These are phyloP conservation scores for Popillia japonica DNA, from an alignment of 1,140 invertebrate genomes.

Conservation along the genomic window DNA sequence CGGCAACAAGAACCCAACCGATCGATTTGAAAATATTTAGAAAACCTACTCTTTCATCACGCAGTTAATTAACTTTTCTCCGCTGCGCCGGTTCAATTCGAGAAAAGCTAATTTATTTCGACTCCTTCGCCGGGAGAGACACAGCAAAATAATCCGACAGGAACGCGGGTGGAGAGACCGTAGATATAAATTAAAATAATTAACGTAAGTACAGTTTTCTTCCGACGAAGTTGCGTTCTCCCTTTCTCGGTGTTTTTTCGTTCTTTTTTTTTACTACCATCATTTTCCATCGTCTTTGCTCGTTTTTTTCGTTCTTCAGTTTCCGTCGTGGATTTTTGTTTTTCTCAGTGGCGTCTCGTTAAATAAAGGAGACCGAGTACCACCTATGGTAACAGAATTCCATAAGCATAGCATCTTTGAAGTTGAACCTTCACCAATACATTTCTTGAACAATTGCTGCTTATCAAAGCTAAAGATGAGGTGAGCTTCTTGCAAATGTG, in stretches of 20 bases:
- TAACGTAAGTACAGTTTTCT: conserved; percentile 29
- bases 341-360: not conserved
- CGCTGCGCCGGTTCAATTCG: conserved; percentile 8
- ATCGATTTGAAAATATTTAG: conserved; percentile 30
- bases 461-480: no score
- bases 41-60: conserved; percentile 10
- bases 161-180: not conserved
- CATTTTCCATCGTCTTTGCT: not conserved
- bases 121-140: not conserved
- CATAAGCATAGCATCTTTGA: no score
- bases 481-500: no score
- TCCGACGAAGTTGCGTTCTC: not conserved
- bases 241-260: not conserved
- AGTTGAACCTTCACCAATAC: no score
- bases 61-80: conserved; percentile 37
- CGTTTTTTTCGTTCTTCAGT: not conserved
- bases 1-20: not conserved
- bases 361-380: not conserved
- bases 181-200: conserved; percentile 38
- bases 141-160: conserved; percentile 33
- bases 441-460: no score
- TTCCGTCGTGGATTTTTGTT: not conserved
- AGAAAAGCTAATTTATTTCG: conserved; percentile 36
- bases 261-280: conserved; percentile 23
- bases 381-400: not conserved